Conservation (phyloP, 2,888 invertebrate genomes). For the Dicroscelio sp. region DNA sequence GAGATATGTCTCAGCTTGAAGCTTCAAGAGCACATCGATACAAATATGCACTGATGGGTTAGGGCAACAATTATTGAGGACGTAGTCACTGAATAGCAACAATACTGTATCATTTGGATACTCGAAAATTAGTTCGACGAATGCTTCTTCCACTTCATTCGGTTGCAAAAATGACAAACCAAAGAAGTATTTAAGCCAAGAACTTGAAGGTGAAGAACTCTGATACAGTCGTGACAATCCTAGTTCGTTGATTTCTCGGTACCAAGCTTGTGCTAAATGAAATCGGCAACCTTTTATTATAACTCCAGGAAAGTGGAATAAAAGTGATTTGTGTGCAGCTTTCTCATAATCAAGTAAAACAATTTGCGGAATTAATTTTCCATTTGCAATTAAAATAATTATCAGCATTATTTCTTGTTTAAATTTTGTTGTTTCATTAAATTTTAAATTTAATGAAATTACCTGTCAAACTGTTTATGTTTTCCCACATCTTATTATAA, state of each 20-base stretch:
- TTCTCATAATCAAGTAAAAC: not conserved
- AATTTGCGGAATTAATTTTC: not conserved
- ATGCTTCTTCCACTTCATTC: slow-evolving; percentile 14
- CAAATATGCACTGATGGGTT: too few relatives aligned
- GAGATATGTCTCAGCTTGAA: too few relatives aligned
- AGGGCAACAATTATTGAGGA: too few relatives aligned
- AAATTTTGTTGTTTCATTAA: not conserved
- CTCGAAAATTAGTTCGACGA: slow-evolving; percentile 3
- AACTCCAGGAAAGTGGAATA: not conserved
- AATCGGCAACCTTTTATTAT: slow-evolving; percentile 9
- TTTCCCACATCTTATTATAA: slow-evolving; percentile 22
- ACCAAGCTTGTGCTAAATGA: slow-evolving; percentile 23
- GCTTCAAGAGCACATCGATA: not conserved
- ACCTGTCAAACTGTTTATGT: slow-evolving; percentile 14
- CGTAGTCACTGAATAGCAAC: not conserved
- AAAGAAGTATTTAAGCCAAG: slow-evolving; percentile 34
- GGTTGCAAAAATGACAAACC: slow-evolving; percentile 23
- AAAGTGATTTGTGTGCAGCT: not conserved
- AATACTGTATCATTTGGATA: not conserved
- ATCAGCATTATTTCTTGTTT: too few relatives aligned
- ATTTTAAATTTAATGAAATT: slow-evolving; percentile 7
- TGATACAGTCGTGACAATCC: not conserved
- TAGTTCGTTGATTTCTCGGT: slow-evolving; percentile 28
- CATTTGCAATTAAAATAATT: not conserved
- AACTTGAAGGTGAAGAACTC: not conserved